Percentiles rank a stretch among this genome's conserved stretches.
Evolutionary conservation across 2,797 vertebrate genomes (phyloP).

Genomic region (Acanthis flammea): DNA sequence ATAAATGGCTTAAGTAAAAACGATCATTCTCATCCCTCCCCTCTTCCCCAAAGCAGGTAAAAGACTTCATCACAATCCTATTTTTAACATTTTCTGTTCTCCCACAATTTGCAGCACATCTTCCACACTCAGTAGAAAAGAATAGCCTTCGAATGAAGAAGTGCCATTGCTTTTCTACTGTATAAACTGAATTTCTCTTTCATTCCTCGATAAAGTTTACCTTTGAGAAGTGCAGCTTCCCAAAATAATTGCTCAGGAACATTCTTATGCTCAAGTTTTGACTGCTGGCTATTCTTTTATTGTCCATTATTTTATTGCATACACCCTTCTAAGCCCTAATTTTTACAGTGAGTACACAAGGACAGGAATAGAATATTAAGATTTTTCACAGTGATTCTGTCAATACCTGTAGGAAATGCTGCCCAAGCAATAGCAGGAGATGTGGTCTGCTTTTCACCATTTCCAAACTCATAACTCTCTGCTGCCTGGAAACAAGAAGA

Average conservation of each 20-base stretch:
- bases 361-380: not conserved
- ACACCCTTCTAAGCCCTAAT: not conserved
- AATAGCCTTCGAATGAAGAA: not conserved
- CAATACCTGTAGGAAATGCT: slow-evolving; percentile 78
- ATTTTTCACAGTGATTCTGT: not conserved
- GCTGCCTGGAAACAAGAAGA: slow-evolving; percentile 69
- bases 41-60: not conserved
- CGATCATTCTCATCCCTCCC: not conserved
- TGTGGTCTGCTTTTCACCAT: slow-evolving; percentile 67
- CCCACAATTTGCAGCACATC: not conserved
- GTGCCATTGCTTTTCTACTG: not conserved
- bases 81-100: not conserved
- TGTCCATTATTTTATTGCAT: not conserved
- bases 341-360: not conserved
- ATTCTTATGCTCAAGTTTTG: not conserved
- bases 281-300: not conserved
- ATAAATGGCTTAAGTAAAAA: not conserved
- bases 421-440: slow-evolving; percentile 82
- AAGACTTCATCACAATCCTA: not conserved
- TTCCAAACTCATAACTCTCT: slow-evolving; percentile 75
- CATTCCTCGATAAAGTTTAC: not conserved
- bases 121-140: not conserved
- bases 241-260: not conserved
- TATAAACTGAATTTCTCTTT: not conserved
- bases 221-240: not conserved